phyloP scores from a whole-genome alignment of 2,797 vertebrate species.

The Melanotaenia pygmaea region DNA sequence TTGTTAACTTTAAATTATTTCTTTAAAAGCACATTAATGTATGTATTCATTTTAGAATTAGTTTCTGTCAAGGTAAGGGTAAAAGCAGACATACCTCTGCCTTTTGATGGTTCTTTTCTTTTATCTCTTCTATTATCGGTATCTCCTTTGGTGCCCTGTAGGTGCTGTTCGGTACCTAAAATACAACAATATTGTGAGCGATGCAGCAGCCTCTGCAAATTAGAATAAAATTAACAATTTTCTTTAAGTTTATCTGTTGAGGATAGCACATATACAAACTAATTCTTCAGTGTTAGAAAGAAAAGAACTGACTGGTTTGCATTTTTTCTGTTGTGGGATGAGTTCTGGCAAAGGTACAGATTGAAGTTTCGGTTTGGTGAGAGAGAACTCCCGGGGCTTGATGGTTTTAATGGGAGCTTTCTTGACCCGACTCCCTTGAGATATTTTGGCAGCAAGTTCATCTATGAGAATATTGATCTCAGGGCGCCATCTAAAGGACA shows the following conservation, averaged over 20 bases:
- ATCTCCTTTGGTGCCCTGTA: conserved; percentile 85
- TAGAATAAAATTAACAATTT: background rate
- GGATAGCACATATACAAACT: background rate
- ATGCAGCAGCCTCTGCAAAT: conserved; percentile 20
- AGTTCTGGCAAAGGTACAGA: conserved; percentile 78
- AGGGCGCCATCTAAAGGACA: conserved; percentile 86
- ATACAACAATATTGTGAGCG: conserved; percentile 13
- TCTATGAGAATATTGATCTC: conserved; percentile 83
- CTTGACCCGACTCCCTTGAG: conserved; percentile 36
- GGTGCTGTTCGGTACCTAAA: conserved; percentile 87
- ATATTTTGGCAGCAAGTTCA: conserved; percentile 75
- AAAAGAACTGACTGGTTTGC: conserved; percentile 80
- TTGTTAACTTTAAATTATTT: background rate
- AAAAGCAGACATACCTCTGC: conserved; percentile 80
- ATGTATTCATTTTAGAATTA: no score
- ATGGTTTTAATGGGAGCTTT: conserved; percentile 79
- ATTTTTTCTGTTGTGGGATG: conserved; percentile 80
- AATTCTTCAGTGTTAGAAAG: background rate
- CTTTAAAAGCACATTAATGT: no score
- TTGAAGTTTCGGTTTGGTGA: conserved; percentile 85
- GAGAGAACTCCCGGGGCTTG: conserved; percentile 85
- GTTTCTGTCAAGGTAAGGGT: background rate
- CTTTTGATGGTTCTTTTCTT: conserved; percentile 81
- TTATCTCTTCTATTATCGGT: conserved; percentile 80
- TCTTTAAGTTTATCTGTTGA: background rate